phyloP scores from a whole-genome alignment of 2,113 vertebrate genomes.

The Aptenodytes patagonicus region DNA sequence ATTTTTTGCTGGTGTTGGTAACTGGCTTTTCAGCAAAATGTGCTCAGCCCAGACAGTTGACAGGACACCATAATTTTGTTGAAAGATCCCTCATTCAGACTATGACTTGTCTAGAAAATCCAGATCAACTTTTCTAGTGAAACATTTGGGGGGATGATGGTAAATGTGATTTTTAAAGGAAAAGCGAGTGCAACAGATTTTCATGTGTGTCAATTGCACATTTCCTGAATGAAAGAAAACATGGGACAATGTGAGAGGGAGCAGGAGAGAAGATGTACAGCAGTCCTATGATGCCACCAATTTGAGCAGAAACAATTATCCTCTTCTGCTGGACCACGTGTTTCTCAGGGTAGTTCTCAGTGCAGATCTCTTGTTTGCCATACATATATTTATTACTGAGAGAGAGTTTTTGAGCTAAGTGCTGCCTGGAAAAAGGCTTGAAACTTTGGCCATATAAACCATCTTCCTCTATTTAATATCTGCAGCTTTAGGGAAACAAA shows the following conservation, averaged over 20 bases:
- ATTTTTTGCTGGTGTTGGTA: background rate
- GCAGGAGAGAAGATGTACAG: background rate
- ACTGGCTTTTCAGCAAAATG: background rate
- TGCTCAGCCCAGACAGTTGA: background rate
- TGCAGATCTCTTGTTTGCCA: background rate
- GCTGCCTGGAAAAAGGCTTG: background rate
- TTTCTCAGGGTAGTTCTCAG: background rate
- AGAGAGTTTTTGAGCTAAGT: background rate
- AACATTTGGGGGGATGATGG: background rate
- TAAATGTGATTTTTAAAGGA: background rate
- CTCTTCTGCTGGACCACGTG: background rate
- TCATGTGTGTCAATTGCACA: fast-evolving
- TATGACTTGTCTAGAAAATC: background rate
- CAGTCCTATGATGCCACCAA: background rate
- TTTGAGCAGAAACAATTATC: background rate
- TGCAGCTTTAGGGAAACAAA: background rate
- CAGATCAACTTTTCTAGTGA: background rate
- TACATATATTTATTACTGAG: background rate
- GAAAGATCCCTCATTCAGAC: background rate
- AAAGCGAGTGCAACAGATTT: background rate
- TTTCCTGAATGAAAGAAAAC: background rate
- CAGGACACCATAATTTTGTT: background rate
- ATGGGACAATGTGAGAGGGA: background rate
- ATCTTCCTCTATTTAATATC: background rate
- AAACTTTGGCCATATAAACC: background rate